Evolutionary conservation across 1,140 invertebrate genomes (phyloP), one percentile per base, ranked within the genome.

Genomic region (Atta texana): DNA sequence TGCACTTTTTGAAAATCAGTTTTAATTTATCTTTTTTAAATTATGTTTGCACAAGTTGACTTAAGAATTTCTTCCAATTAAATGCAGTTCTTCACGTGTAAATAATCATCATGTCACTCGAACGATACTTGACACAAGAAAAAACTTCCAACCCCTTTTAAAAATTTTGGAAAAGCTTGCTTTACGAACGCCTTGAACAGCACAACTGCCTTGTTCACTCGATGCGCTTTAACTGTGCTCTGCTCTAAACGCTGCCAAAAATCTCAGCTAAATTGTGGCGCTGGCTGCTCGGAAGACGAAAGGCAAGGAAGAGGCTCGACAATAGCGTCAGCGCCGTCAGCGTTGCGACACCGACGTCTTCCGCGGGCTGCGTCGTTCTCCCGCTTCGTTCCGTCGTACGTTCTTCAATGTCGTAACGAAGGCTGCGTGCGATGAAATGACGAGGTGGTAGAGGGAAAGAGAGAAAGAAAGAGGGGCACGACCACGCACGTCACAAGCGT

Each of bases 381-480:
- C 55, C 68, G 80, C 21, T 80, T 14, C 28, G 77, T 68, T 68
- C 18, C 63, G 31, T 68, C 49, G 76, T 82, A 82, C 39, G 68
- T 74, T 74, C 14, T 21, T 49, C 68, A 8, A 24, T 84, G 69
- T 75, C 69, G 69, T 84, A 84, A 84, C 39, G 80, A 82, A 82
- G 80, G 24, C 80, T 82, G 71, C 69, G 55, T 61, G 24, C 49
- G 68, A 74, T 39, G 55, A 68, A 80, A 49, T n/a, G 63, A 68
- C 63, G 55, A 61, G 69, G 57, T 28, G 34, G 44, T 64, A 82
- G 53, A 77, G 39, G 18, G 57, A 61, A 39, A 77, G 61, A 80
- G 28, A 66, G 28, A 57, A n/a, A 39, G 7, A 61, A 84, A 84
- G 69, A 75, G 80, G 44, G 80, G 80, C 80, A 75, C 69, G 80